Evolutionary conservation across 2,113 vertebrate genomes (phyloP), one percentile per base, ranked within the genome.

Genomic region (Heterocephalus glaber): DNA sequence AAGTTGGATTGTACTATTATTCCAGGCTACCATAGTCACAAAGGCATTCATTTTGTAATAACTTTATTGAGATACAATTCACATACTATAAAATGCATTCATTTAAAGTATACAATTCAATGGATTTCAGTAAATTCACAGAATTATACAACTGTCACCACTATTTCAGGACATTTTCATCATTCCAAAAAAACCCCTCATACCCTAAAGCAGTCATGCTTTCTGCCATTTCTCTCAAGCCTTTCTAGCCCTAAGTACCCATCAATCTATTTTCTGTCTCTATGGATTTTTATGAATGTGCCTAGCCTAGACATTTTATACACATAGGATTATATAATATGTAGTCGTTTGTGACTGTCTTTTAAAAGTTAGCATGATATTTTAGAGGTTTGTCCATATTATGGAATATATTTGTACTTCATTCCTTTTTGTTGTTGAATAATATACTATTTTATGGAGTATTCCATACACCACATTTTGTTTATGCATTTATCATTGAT

Each of bases 141-240:
- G 56, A 87, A 33, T 5, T 58, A 3, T 81, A 22, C 20, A 63
- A 49, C 24, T 54, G 14, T 38, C 12, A 81, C 20, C 19, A 72
- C 11, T 63, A 58, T 79, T 82, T 97, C 60, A 90, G 84, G 82
- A 94, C 26, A 61, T 89, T 79, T 95, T 63, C 20, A 65, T 58
- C 19, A 58, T 70, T 11, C 17, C 4, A 3, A 9, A 63, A 58
- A 95, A 82, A n/a, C n/a, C 41, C 38, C 1, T 19, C 33, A 68
- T 44, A 20, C 2, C 3, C 5, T 61, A 68, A 63, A 58, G 19
- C 24, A 60, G 49, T 80, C 13, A 82, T 5, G 16, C 47, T 8
- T 1, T 49, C 33, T 35, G 3, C 6, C 9, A 30, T 58, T 91
- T 81, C 26, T 13, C 54, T 10, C 47, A 7, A 52, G 24, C 47